Base-by-base conservation (phyloP, 2,113 vertebrate genomes). In the Physeter macrocephalus region DNA sequence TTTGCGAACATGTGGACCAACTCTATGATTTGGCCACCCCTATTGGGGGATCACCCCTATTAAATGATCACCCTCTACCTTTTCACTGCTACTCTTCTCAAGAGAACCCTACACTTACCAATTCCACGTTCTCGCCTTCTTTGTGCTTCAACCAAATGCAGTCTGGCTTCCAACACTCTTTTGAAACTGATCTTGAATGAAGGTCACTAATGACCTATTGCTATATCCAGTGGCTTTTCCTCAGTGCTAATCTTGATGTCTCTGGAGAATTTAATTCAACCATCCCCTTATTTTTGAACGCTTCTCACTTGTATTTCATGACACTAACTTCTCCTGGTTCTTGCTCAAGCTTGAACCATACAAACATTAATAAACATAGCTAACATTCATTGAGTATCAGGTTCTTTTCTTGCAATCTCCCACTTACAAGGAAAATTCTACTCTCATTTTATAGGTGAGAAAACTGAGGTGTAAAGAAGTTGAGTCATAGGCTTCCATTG, bases 211-310 rank as follows among this genome's bases (percentile, higher is more conserved):
- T 93, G 85, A 96, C 89, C 52, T 88, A 67, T 29, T 43, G 66
- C 81, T 93, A 23, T 74, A 85, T 81, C 78, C 66, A 95, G 10
- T 86, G 67, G 86, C 85, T 90, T 93, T 96, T 86, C 62, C 46
- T 92, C 61, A 66, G 81, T 25, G 88, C 71, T 83, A 64, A 75
- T 85, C 71, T 90, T 41, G 78, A 93, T 91, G 83, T 85, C 82
- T 94, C 90, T 92, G 93, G 41, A 95, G 52, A 86, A 93, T 88
- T 90, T 77, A 71, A 75, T 90, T 27, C 75, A 46, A 89, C 62
- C 20, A 92, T 8, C 3, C 5, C 88, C 39, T 89, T 80, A 78
- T 69, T 95, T 92, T 72, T 43, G 36, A 95, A 83, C 21, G 77
- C 67, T 91, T 72, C 69, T 78, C 43, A 31, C 31, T 90, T 86